phyloP scores from a whole-genome alignment of 2,888 invertebrate genomes.

The Melipona beecheii region DNA sequence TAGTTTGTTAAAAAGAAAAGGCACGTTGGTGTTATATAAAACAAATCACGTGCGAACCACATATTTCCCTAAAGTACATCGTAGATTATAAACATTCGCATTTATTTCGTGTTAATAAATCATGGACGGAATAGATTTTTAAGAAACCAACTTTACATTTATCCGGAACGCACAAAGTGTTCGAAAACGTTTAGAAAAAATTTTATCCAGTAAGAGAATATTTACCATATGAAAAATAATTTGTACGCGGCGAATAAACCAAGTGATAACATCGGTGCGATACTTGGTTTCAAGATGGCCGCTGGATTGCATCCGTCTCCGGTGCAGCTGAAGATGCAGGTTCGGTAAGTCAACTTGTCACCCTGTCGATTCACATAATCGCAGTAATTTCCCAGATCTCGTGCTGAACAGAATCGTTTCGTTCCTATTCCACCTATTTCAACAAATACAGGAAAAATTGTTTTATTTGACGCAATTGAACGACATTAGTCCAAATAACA shows the following conservation, averaged over 20 bases:
- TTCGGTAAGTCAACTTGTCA: conserved; percentile 93
- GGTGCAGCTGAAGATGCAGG: conserved; percentile 94
- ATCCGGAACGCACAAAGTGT: not conserved
- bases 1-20: not conserved
- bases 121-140: conserved; percentile 31
- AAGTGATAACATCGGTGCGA: conserved; percentile 40
- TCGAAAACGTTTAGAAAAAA: not conserved
- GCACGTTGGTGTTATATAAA: conserved; percentile 7
- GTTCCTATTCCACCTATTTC: conserved; percentile 93
- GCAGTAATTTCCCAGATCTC: conserved; percentile 95
- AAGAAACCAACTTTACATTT: not conserved
- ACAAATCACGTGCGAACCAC: not conserved
- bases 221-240: conserved; percentile 54
- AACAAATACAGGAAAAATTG: conserved; percentile 26
- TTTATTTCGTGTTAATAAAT: not conserved
- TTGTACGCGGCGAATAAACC: conserved; percentile 26
- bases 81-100: not conserved
- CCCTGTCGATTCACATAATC: conserved; percentile 94
- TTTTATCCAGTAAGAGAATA: not conserved
- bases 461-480: not conserved
- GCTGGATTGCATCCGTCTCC: conserved; percentile 93
- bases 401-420: conserved; percentile 93
- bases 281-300: conserved; percentile 54
- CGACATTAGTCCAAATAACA: not conserved
- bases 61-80: conserved; percentile 1